A percentile compares a stretch with the other conserved stretches of the same genome.
These are phyloP conservation scores for Myotis findleyi DNA, from an alignment of 2,797 vertebrate genomes.

Conservation along the genomic window DNA sequence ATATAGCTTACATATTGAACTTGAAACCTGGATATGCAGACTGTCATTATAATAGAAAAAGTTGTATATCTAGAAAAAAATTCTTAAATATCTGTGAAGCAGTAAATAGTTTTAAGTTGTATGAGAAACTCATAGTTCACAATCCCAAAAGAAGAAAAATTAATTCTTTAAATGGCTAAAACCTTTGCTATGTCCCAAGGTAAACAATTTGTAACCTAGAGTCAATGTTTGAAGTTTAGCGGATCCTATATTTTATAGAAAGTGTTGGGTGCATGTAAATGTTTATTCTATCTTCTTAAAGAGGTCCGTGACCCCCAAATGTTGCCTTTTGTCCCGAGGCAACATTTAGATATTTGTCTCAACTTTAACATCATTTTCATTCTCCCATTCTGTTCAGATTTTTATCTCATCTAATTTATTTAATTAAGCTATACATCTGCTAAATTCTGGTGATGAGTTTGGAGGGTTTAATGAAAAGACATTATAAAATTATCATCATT, in stretches of 20 bases:
- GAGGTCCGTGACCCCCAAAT: background rate
- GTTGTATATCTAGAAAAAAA: background rate
- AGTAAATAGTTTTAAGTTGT: constrained; percentile 15
- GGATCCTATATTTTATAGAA: constrained; percentile 8
- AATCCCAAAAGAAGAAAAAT: background rate
- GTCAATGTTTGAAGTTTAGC: background rate
- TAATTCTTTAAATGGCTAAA: constrained; percentile 51
- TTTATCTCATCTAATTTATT: constrained; percentile 50
- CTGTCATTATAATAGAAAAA: constrained; percentile 38
- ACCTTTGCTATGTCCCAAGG: background rate
- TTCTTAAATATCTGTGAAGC: background rate
- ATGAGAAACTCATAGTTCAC: constrained; percentile 3
- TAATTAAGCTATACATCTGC: background rate
- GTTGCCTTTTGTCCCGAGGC: background rate
- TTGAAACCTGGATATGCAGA: background rate
- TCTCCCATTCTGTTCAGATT: constrained; percentile 17
- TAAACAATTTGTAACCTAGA: constrained; percentile 1
- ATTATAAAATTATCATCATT: constrained; percentile 7
- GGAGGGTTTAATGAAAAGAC: constrained; percentile 30
- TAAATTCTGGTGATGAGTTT: constrained; percentile 30
- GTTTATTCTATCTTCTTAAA: constrained; percentile 19
- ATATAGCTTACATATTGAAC: constrained; percentile 41
- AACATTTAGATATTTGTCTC: background rate
- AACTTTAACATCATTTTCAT: constrained; percentile 45
- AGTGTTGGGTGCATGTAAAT: background rate